These are phyloP conservation scores for Peromyscus leucopus DNA, from an alignment of 2,113 vertebrate species.

Conservation along the genomic window DNA sequence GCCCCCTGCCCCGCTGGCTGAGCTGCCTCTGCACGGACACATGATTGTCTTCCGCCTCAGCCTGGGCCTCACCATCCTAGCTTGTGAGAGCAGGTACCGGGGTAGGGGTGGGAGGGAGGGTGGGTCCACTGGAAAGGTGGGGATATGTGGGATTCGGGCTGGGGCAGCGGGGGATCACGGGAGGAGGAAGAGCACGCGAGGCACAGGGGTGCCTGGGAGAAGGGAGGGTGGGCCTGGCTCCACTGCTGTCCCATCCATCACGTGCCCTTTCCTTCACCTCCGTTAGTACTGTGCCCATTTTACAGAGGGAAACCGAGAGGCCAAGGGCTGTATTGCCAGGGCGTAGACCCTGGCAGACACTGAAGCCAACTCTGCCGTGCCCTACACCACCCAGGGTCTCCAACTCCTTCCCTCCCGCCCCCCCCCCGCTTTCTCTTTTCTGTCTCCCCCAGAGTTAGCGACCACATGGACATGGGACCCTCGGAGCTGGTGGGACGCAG, in stretches of 20 bases:
- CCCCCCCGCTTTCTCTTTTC: neutral
- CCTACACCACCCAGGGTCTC: neutral
- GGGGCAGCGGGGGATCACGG: rapidly evolving
- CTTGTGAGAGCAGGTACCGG: conserved; percentile 94
- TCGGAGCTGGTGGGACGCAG: conserved; percentile 94
- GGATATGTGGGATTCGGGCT: neutral
- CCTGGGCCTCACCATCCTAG: conserved; percentile 94
- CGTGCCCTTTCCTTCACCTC: neutral
- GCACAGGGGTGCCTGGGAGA: rapidly evolving
- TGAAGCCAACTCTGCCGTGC: neutral
- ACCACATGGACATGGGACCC: conserved; percentile 95
- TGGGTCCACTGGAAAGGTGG: neutral
- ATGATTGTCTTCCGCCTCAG: conserved; percentile 96
- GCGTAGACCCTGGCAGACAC: neutral
- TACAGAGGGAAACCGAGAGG: neutral
- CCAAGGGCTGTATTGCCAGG: neutral
- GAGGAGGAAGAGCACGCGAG: neutral
- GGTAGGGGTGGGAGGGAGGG: neutral
- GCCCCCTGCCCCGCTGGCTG: conserved; percentile 93
- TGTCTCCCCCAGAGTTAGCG: conserved; percentile 89
- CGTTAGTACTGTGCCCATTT: neutral
- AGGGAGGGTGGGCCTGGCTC: neutral
- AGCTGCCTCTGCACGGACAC: conserved; percentile 94
- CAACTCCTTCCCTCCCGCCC: neutral
- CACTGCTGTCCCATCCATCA: no score